A percentile compares a stretch with the other conserved stretches of the same genome.
Conservation (phyloP, 2,113 vertebrate species). For the Scomber japonicus region DNA sequence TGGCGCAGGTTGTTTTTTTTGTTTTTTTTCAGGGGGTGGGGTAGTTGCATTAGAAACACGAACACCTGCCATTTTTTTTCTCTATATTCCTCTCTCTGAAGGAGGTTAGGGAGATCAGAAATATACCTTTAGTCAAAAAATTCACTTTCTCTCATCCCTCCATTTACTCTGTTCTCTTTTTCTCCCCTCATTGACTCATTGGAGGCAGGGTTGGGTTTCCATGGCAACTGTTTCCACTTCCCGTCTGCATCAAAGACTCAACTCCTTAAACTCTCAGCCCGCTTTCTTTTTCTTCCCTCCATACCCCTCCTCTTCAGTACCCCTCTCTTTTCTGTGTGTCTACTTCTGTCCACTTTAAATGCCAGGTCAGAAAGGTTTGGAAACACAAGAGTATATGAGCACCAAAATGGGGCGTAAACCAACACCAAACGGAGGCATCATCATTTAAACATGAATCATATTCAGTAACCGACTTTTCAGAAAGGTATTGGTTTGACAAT, state of each 20-base stretch:
- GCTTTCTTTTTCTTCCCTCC: slow-evolving; percentile 23
- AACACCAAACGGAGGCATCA: neutral
- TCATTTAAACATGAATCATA: neutral
- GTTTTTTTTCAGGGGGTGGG: neutral
- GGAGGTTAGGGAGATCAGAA: slow-evolving; percentile 35
- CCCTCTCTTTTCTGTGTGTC: neutral
- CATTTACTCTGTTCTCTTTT: slow-evolving; percentile 40
- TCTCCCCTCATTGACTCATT: slow-evolving; percentile 69
- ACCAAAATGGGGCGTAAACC: neutral
- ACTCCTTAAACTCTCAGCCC: slow-evolving; percentile 68
- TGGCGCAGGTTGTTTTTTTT: neutral
- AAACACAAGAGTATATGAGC: neutral
- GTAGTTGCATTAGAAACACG: neutral
- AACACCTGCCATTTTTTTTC: slow-evolving; percentile 5
- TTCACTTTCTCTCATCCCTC: slow-evolving; percentile 45
- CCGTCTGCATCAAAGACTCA: slow-evolving; percentile 71
- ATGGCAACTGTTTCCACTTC: slow-evolving; percentile 81
- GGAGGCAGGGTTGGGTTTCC: slow-evolving; percentile 77
- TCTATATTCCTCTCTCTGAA: slow-evolving; percentile 5
- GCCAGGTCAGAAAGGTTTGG: neutral
- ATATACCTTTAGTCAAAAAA: slow-evolving; percentile 44
- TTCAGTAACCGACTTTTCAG: slow-evolving; percentile 5
- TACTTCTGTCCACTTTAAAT: neutral
- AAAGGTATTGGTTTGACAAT: slow-evolving; percentile 3
- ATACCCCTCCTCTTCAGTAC: neutral